phyloP scores from a whole-genome alignment of 2,888 invertebrate genomes.

The Drosophila peninsularis region DNA sequence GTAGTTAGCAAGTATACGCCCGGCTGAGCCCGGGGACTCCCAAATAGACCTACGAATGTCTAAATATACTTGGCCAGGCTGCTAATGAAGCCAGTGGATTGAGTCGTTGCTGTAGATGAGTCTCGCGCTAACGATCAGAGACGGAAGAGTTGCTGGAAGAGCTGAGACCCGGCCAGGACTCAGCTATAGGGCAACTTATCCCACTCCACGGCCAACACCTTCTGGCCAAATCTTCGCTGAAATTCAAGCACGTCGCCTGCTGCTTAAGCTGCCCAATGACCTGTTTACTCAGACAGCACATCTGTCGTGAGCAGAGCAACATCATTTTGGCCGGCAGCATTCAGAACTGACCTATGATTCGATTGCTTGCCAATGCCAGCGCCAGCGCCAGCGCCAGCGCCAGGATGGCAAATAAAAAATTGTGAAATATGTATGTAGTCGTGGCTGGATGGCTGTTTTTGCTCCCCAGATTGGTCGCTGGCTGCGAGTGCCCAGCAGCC shows the following conservation, averaged over 20 bases:
- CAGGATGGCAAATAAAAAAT: constrained; percentile 20
- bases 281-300: constrained; percentile 7
- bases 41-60: constrained; percentile 5
- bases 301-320: not conserved
- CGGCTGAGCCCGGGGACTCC: constrained; percentile 3
- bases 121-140: too few species aligned
- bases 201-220: too few species aligned
- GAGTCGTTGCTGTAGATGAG: not conserved
- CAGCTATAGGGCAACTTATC: too few species aligned
- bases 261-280: constrained; percentile 9
- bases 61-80: not conserved
- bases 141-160: too few species aligned
- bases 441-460: constrained; percentile 30
- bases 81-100: not conserved
- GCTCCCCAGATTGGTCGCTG: constrained; percentile 24
- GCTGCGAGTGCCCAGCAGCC: constrained; percentile 46
- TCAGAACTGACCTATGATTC: constrained; percentile 32
- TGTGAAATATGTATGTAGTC: constrained; percentile 26
- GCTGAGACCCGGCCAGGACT: too few species aligned
- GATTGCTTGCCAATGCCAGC: not conserved
- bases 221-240: too few species aligned
- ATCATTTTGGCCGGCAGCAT: constrained; percentile 7
- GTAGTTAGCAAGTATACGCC: constrained; percentile 12
- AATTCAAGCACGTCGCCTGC: constrained; percentile 3
- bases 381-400: not conserved